phyloP scores from a whole-genome alignment of 2,797 vertebrate genomes.

The Taeniopygia guttata region DNA sequence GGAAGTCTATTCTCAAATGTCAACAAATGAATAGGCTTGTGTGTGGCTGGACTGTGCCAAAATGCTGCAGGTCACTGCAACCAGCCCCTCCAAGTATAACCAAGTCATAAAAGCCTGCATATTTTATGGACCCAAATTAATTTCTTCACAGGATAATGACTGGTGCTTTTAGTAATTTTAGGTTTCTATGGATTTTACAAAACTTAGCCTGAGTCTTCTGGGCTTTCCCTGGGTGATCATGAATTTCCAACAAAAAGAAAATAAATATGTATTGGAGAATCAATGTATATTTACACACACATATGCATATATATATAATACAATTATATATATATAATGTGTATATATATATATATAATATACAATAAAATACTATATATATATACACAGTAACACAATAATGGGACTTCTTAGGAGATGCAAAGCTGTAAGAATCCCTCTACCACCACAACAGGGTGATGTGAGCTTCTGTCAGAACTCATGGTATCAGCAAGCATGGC shows the following conservation, averaged over 20 bases:
- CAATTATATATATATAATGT: not conserved
- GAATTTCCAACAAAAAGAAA: not conserved
- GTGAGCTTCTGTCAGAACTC: not conserved
- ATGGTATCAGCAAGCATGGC: not conserved
- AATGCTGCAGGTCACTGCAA: not conserved
- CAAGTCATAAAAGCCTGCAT: not conserved
- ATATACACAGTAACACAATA: not conserved
- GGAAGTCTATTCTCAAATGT: not conserved
- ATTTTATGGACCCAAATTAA: not conserved
- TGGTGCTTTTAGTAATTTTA: not conserved
- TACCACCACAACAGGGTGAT: not conserved
- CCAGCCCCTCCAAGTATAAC: not conserved
- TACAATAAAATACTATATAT: not conserved
- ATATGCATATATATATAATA: not conserved
- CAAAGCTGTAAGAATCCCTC: not conserved
- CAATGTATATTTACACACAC: fast-evolving
- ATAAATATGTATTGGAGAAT: not conserved
- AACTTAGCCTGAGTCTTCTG: not conserved
- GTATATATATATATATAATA: too few species aligned
- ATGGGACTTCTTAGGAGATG: not conserved
- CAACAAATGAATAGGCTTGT: not conserved
- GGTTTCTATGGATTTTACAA: not conserved
- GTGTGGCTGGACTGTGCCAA: not conserved
- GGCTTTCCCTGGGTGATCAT: not conserved
- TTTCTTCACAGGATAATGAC: not conserved